Evolutionary conservation across 1,140 invertebrate genomes (phyloP).

Genomic region (Diprion similis): DNA sequence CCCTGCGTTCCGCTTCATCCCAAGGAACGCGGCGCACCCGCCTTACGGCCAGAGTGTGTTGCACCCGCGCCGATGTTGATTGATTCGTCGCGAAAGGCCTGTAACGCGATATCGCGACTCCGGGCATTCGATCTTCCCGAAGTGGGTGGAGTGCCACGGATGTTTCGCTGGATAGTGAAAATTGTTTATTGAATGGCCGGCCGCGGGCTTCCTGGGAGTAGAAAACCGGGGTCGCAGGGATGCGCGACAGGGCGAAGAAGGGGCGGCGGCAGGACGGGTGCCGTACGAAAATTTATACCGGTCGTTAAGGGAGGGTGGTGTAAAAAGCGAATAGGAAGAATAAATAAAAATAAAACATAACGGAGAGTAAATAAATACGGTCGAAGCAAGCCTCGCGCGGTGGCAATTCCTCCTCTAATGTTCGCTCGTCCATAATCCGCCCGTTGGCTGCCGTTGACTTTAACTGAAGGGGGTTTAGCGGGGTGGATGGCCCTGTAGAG

Average conservation of each 20-base stretch:
- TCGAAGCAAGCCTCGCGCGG: conserved; percentile 24
- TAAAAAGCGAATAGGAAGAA: background rate
- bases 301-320: conserved; percentile 31
- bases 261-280: conserved; percentile 27
- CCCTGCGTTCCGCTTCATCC: conserved; percentile 35
- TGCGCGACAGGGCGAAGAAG: no score
- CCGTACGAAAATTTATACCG: conserved; percentile 44
- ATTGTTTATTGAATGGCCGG: no score
- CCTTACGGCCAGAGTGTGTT: conserved; percentile 10
- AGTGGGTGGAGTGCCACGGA: no score
- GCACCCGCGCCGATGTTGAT: conserved; percentile 35
- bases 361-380: conserved; percentile 46
- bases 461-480: conserved; percentile 21
- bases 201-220: no score
- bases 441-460: conserved; percentile 26
- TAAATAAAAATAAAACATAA: conserved; percentile 25
- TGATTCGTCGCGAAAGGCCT: conserved; percentile 30
- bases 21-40: background rate
- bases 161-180: no score
- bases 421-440: conserved; percentile 47
- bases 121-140: no score
- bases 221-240: no score
- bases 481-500: background rate
- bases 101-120: no score
- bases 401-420: conserved; percentile 34